phyloP scores from a whole-genome alignment of 2,888 invertebrate genomes.

The Siphlonurus alternatus region DNA sequence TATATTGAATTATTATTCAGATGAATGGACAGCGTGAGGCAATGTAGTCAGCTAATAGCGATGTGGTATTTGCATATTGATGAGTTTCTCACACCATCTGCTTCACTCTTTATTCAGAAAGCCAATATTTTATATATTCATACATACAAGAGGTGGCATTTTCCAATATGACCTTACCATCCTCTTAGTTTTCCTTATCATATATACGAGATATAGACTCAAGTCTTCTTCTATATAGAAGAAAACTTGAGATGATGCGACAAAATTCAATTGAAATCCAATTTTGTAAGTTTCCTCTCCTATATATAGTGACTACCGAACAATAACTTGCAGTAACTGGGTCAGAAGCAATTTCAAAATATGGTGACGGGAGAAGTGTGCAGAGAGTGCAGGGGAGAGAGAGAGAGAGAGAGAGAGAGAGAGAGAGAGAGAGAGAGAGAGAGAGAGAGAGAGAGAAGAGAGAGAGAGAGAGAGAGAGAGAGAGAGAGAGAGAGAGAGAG shows the following conservation, averaged over 20 bases:
- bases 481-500: too few relatives aligned
- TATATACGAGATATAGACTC: background rate
- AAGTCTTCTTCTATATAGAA: too few relatives aligned
- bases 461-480: too few relatives aligned
- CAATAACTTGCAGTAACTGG: background rate
- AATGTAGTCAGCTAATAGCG: background rate
- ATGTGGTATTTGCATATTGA: background rate
- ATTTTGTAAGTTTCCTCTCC: background rate
- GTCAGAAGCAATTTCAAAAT: background rate
- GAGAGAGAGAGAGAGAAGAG: background rate
- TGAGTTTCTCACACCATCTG: background rate
- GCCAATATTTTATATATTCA: background rate
- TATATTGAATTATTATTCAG: background rate
- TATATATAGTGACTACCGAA: too few relatives aligned
- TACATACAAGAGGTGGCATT: background rate
- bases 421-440: background rate
- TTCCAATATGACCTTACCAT: background rate
- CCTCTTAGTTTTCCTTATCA: background rate
- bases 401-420: background rate
- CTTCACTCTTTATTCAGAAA: too few relatives aligned
- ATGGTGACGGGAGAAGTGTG: background rate
- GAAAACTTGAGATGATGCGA: background rate
- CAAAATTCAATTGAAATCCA: background rate
- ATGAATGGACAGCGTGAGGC: background rate
- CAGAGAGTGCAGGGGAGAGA: background rate